These are phyloP conservation scores for Drosophila yooni DNA, from an alignment of 2,888 invertebrate genomes.

Conservation along the genomic window DNA sequence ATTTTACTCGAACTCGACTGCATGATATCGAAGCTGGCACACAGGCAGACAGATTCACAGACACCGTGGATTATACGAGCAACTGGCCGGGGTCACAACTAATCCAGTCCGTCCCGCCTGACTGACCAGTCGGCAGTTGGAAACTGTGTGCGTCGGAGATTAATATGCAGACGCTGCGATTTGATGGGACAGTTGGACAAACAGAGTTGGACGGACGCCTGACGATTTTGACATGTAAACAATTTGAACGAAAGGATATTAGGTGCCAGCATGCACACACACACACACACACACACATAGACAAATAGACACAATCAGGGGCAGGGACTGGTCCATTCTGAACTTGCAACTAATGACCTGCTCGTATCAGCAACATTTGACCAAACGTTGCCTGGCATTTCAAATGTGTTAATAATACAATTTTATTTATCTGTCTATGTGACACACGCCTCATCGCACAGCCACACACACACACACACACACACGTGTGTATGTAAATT, in stretches of 20 bases:
- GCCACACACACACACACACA: constrained; percentile 7
- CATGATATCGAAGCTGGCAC: constrained; percentile 45
- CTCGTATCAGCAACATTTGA: constrained; percentile 72
- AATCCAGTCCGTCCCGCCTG: constrained; percentile 7
- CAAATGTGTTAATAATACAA: constrained; percentile 80
- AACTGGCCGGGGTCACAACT: constrained; percentile 33
- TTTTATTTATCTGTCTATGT: constrained; percentile 63
- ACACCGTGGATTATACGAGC: neutral
- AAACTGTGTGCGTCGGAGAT: constrained; percentile 61
- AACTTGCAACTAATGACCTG: constrained; percentile 28
- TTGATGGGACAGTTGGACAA: constrained; percentile 53
- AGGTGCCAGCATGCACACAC: constrained; percentile 45
- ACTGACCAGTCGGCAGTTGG: constrained; percentile 10
- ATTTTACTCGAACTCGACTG: constrained; percentile 50
- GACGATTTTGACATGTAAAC: constrained; percentile 55
- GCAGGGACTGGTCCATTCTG: neutral
- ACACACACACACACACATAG: neutral
- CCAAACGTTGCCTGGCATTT: constrained; percentile 66
- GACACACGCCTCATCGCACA: constrained; percentile 18
- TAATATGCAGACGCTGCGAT: constrained; percentile 67
- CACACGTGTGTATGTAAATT: constrained; percentile 40
- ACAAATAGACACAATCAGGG: constrained; percentile 2
- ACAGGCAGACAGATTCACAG: constrained; percentile 6
- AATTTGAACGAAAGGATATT: constrained; percentile 64
- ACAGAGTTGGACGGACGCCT: constrained; percentile 22